Base-by-base conservation (phyloP, 2,888 invertebrate species). In the Lumbricus terrestris region DNA sequence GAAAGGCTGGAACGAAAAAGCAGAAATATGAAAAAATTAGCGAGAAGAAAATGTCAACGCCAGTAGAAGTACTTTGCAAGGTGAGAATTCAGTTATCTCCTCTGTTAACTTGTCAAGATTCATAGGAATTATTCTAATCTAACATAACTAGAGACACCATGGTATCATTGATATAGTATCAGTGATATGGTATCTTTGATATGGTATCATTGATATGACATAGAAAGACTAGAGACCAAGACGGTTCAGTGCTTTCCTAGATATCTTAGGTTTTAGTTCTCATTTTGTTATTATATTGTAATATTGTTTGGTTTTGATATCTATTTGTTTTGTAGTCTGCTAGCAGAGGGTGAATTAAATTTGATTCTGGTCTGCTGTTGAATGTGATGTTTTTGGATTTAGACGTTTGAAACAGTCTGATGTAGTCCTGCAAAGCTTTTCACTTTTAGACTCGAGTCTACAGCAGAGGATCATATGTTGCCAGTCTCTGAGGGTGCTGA, bases 1-100 rank as follows among this genome's bases (percentile, higher is more conserved):
- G 16, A 40, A 91, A 96, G 95, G 99, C 99, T 85, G 98, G 98
- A 92, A 99, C 97, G 91, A 99, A 99, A 96, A 98, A 98, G 95
- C 98, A 99, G 95, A 99, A 99, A 95, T 99, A 99, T 95, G 99
- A 99, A 95, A 97, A 98, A 95, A 99, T 99, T 95, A 98, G 98
- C 94, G 99, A 99, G 95, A 99, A 98, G 96, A 99, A 99, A 95
- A 99, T 99, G 98, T 98, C 98, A 90, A 99, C 99, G 82, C 98
- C 99, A 15, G 98, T 99, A 92, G 99, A 99, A 96, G 97, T 97
- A 93, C 96, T 99, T 93, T 99, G 98, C 96, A 98, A 98, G 97
- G 98, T 92, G 47, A 69, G 88, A 98, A 97, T 98, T 92, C 42
- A 47, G 90, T 93, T 29, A 69, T 29, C 69, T 69, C n/a, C n/a